phyloP scores from a whole-genome alignment of 2,797 vertebrate genomes.

The Coilia nasus region DNA sequence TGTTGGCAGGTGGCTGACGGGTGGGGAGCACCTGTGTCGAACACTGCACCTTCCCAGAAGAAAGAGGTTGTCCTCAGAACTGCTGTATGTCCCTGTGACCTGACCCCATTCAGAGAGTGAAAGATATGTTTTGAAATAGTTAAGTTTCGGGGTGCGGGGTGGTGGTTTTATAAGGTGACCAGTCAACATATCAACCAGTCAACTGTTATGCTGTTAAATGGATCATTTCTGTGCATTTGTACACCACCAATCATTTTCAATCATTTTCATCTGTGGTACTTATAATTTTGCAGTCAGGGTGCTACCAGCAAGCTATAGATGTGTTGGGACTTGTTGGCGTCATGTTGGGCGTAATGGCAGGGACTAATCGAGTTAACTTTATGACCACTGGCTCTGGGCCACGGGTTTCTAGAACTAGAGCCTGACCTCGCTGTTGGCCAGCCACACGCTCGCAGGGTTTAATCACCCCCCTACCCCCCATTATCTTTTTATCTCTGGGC shows the following conservation, averaged over 20 bases:
- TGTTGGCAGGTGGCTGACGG: constrained; percentile 27
- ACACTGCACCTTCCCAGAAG: constrained; percentile 45
- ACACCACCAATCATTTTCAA: too few relatives aligned
- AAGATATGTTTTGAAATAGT: background rate
- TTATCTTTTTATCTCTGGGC: constrained; percentile 47
- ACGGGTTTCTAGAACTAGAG: constrained; percentile 29
- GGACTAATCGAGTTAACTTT: constrained; percentile 36
- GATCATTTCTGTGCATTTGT: too few relatives aligned
- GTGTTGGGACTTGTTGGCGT: background rate
- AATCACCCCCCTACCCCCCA: constrained; percentile 49
- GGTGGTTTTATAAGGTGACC: too few relatives aligned
- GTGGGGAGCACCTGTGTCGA: constrained; percentile 24
- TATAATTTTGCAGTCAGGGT: background rate
- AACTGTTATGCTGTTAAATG: too few relatives aligned
- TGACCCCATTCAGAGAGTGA: background rate
- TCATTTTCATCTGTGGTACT: too few relatives aligned
- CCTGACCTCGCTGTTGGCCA: background rate
- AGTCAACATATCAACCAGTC: too few relatives aligned
- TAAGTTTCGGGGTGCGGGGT: too few relatives aligned
- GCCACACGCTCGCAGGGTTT: constrained; percentile 34
- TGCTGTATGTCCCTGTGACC: background rate
- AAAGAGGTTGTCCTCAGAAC: constrained; percentile 35
- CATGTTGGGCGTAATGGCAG: background rate
- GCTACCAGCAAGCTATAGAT: background rate
- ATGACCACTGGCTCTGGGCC: constrained; percentile 29